These are phyloP conservation scores for Saccostrea glomerata DNA, from an alignment of 1,140 invertebrate genomes.

Conservation along the genomic window DNA sequence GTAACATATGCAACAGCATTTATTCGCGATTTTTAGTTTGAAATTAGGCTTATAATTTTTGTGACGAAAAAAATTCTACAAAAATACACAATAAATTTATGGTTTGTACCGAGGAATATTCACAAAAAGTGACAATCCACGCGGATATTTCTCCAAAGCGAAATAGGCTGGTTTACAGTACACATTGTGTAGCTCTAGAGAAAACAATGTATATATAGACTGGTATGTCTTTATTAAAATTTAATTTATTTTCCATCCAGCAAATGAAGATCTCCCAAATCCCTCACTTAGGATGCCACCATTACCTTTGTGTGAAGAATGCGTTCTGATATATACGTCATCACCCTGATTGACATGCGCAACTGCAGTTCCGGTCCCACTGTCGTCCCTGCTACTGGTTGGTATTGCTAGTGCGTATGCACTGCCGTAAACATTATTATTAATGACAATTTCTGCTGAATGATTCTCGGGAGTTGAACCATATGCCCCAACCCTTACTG, in stretches of 20 bases:
- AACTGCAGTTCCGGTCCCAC: neutral
- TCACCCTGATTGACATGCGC: conserved; percentile 27
- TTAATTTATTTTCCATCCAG: conserved; percentile 2
- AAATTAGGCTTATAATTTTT: too few relatives aligned
- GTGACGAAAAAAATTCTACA: too few relatives aligned
- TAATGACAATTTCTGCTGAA: neutral
- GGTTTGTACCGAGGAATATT: too few relatives aligned
- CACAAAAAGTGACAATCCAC: too few relatives aligned
- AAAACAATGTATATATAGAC: too few relatives aligned
- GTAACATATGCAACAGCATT: too few relatives aligned
- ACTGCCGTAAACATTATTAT: neutral
- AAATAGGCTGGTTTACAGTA: too few relatives aligned
- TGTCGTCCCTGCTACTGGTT: neutral
- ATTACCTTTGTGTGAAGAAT: neutral
- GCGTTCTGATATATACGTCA: neutral
- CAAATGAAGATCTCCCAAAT: neutral
- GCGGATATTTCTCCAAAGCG: too few relatives aligned
- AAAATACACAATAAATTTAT: too few relatives aligned
- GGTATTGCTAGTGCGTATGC: neutral
- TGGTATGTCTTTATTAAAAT: neutral
- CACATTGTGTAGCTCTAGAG: too few relatives aligned
- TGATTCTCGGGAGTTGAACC: neutral
- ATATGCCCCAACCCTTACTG: neutral
- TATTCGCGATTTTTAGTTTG: too few relatives aligned
- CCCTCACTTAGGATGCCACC: neutral